phyloP scores from a whole-genome alignment of 1,140 invertebrate species.

The Musca domestica region DNA sequence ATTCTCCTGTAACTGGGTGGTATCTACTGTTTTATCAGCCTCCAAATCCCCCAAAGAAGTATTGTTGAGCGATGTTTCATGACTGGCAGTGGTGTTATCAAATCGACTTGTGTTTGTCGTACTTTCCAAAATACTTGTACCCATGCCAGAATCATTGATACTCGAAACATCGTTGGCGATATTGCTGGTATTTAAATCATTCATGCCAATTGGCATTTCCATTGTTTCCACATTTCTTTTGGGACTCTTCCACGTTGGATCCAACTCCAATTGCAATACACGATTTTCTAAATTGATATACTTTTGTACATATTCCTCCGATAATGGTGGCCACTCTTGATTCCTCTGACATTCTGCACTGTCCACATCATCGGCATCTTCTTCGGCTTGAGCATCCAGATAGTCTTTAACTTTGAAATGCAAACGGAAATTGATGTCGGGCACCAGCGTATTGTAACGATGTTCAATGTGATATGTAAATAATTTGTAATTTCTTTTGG shows the following conservation, averaged over 20 bases:
- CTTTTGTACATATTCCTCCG: constrained; percentile 39
- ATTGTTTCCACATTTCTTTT: not conserved
- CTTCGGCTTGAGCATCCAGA: constrained; percentile 36
- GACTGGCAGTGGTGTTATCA: not conserved
- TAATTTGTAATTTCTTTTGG: constrained; percentile 49
- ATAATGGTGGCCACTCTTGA: constrained; percentile 31
- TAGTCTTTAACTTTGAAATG: constrained; percentile 48
- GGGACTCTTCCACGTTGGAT: not conserved
- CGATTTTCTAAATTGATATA: constrained; percentile 43
- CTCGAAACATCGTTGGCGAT: not conserved
- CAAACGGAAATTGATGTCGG: constrained; percentile 46
- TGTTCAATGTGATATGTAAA: constrained; percentile 48
- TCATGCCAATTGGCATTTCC: not conserved
- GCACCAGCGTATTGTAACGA: constrained; percentile 46
- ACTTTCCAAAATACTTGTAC: not conserved
- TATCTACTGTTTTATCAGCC: not conserved
- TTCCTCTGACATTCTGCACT: not conserved
- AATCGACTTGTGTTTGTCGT: too few relatives aligned
- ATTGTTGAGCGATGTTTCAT: not conserved
- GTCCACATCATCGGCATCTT: constrained; percentile 28
- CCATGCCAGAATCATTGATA: constrained; percentile 1
- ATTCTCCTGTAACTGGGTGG: not conserved
- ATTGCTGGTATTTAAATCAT: not conserved
- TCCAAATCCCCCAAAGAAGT: not conserved
- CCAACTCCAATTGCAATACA: constrained; percentile 7